These are phyloP conservation scores for Gortyna flavago DNA, from an alignment of 2,888 invertebrate genomes.

Conservation along the genomic window DNA sequence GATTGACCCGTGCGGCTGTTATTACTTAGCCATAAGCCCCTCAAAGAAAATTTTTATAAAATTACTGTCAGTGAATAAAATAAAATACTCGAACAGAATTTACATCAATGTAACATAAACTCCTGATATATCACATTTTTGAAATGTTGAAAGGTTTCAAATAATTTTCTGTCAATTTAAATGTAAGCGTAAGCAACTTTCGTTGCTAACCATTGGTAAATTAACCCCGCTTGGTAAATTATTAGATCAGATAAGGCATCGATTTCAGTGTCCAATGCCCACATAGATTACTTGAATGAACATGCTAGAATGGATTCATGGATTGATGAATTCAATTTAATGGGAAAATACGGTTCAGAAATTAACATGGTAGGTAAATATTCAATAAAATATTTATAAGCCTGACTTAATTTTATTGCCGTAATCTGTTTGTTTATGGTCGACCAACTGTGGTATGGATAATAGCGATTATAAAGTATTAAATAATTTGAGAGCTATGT, in stretches of 20 bases:
- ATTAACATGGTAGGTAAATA: slow-evolving; percentile 22
- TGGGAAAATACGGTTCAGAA: slow-evolving; percentile 17
- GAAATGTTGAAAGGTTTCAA: not conserved
- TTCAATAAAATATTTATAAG: slow-evolving; percentile 45
- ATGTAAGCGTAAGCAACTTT: not conserved
- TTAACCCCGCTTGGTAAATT: slow-evolving; percentile 8
- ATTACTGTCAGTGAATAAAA: not conserved
- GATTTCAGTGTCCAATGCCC: slow-evolving; percentile 12
- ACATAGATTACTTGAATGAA: slow-evolving; percentile 5
- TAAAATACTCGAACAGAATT: not conserved
- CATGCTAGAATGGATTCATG: slow-evolving; percentile 20
- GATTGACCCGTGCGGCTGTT: too few species aligned
- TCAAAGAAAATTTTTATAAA: too few species aligned
- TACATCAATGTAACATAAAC: not conserved
- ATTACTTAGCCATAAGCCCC: too few species aligned
- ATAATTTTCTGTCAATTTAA: not conserved
- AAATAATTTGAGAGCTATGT: slow-evolving; percentile 8
- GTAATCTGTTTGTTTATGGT: slow-evolving; percentile 31
- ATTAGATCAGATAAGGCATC: slow-evolving; percentile 23
- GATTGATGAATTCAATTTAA: slow-evolving; percentile 34
- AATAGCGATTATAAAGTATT: slow-evolving; percentile 3
- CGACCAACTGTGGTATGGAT: slow-evolving; percentile 6
- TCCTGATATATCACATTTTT: not conserved
- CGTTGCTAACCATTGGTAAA: not conserved
- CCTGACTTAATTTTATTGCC: slow-evolving; percentile 41